A percentile compares a stretch with the other conserved stretches of the same genome.
Conservation (phyloP, 2,888 invertebrate genomes). For the Tenthredo livida region DNA sequence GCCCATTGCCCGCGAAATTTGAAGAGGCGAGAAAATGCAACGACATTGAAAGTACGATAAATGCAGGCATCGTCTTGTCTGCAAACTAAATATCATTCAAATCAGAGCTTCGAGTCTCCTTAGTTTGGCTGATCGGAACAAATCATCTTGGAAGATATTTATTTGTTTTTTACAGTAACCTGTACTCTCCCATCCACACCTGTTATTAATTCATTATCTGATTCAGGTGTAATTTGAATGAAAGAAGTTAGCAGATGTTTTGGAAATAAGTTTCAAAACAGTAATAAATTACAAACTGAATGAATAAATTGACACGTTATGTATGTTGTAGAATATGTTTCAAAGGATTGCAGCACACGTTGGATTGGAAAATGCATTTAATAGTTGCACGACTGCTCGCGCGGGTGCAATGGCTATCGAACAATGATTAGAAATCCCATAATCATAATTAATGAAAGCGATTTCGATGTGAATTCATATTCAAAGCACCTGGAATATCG, state of each 20-base stretch:
- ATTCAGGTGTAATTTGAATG: too few relatives aligned
- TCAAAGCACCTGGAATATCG: constrained; percentile 57
- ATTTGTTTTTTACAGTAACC: too few relatives aligned
- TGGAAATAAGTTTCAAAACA: not conserved
- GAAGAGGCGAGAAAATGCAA: too few relatives aligned
- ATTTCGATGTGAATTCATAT: constrained; percentile 67
- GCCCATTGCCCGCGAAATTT: too few relatives aligned
- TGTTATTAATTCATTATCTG: not conserved
- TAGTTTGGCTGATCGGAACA: too few relatives aligned
- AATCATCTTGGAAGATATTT: too few relatives aligned
- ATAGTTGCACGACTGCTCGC: not conserved
- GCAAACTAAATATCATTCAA: too few relatives aligned
- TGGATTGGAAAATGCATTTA: not conserved
- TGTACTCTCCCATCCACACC: not conserved
- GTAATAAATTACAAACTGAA: not conserved
- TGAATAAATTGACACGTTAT: not conserved
- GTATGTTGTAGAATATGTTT: not conserved
- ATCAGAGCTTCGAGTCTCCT: too few relatives aligned
- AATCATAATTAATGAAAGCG: constrained; percentile 68
- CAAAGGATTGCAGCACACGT: not conserved
- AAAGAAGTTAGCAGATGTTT: too few relatives aligned
- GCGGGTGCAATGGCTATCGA: constrained; percentile 45
- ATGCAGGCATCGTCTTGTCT: too few relatives aligned
- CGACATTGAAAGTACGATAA: too few relatives aligned
- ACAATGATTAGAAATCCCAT: constrained; percentile 70